Evolutionary conservation across 2,888 invertebrate genomes (phyloP), one percentile per base, ranked within the genome.

Genomic region (Protonemura montana): DNA sequence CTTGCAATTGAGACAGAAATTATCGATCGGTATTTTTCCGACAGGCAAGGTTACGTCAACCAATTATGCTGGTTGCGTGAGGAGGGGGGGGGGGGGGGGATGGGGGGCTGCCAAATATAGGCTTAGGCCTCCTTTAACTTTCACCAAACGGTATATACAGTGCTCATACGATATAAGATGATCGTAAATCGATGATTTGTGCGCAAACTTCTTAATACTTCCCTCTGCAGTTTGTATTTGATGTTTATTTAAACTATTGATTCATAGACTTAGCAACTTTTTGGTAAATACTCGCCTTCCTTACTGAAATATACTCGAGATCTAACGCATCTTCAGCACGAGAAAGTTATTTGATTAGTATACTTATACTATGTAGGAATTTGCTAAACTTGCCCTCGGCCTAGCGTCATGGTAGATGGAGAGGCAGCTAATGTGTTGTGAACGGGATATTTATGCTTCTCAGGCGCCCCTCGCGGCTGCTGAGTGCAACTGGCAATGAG

Each of bases 181-280:
- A 59, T 21, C 59, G 59, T 59, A 59, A 59, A 59, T 59, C 59
- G 59, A 59, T 59, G 59, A 59, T 59, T 59, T 59, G 59, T 59
- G 59, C 59, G 7, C 59, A 3, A 59, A 59, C 16, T 59, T 59
- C 59, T 59, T 16, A 59, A 59, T 59, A 59, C 59, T 59, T 13
- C 5, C 59, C 59, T 35, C 59, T 59, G 59, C 59, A 59, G 59
- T 59, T 59, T 59, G 59, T 59, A 59, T 59, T 59, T 59, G 59
- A 59, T 59, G 59, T 21, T 59, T 59, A 59, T 59, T 59, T 59
- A 59, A 59, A 59, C 59, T 59, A 59, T 59, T 59, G 59, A 59
- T 59, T 59, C 59, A 59, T 13, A 59, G 59, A 59, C 59, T 59
- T 59, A 59, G 16, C 21, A 59, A 59, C 59, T 59, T 59, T 59